phyloP scores from a whole-genome alignment of 2,797 vertebrate genomes.

The Tympanoctomys barrerae region DNA sequence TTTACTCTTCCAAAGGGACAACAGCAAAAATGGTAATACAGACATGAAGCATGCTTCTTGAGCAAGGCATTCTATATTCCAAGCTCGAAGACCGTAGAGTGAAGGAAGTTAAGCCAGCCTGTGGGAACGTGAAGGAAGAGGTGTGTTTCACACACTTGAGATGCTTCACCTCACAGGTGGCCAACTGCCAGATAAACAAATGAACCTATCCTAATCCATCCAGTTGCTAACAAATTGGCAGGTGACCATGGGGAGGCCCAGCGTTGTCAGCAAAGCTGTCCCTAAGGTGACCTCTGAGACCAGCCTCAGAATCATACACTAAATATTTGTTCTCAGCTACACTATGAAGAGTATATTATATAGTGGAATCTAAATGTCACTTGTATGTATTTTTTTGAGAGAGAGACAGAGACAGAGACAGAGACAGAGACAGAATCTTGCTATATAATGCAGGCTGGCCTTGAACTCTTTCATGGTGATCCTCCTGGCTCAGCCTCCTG shows the following conservation, averaged over 20 bases:
- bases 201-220: neutral
- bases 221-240: neutral
- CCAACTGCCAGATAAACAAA: neutral
- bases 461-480: neutral
- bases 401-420: no score
- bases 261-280: neutral
- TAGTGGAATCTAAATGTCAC: neutral
- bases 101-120: neutral
- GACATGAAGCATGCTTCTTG: neutral
- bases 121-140: rapidly evolving
- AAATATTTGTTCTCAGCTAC: neutral
- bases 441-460: neutral
- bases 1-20: neutral
- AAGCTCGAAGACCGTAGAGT: neutral
- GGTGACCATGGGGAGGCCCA: neutral
- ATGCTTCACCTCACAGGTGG: neutral
- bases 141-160: no score
- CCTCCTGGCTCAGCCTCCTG: no score
- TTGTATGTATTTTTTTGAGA: no score
- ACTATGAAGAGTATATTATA: neutral
- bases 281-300: neutral
- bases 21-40: neutral
- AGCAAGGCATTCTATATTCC: no score
- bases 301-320: neutral
- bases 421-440: neutral